Base-by-base conservation (phyloP, 2,888 invertebrate species). In the Crocallis elinguaria region DNA sequence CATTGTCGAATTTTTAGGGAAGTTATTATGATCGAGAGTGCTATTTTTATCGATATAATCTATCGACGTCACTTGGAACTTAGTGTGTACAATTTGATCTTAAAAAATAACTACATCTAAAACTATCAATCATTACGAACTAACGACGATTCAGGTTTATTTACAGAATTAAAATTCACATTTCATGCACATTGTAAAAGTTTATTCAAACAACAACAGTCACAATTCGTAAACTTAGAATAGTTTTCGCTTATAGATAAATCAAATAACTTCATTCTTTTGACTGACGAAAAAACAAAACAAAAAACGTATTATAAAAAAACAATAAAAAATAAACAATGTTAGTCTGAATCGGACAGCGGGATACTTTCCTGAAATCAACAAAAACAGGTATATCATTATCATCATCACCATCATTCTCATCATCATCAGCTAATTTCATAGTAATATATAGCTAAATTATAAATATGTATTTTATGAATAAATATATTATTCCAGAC, bases 281-380 rank as follows among this genome's bases (percentile, higher is more conserved):
- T 63, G 60, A 56, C 60, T 59, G 67, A 64, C 64, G 44, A 60
- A 64, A 73, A 69, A 61, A 74, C 71, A 72, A 36, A 30, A 35
- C 37, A 27, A 13, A 32, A 23, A 27, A 30, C 25, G 1, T 1
- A 16, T 8, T 72, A 53, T 62, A 69, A 69, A 67, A 50, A 62
- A 71, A 67, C 66, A 63, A 60, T 57, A 52, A 59, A 64, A 66
- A 62, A 64, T 56, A 63, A 54, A 64, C 54, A 54, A 42, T 39
- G n/a, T 60, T 61, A 87, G 38, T 88, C 86, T 0, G 86, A 83
- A 65, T 87, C 86, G 0, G 88, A 86, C 14, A 88, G 65, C 14
- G 77, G 77, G 62, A 83, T 87, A 57, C 78, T 78, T 58, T 86
- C 84, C 89, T 89, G 84, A 57, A 84, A 84, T 6, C 7, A 32